Evolutionary conservation across 2,797 vertebrate species (phyloP), one percentile per base, ranked within the genome.

Genomic region (Rousettus madagascariensis): DNA sequence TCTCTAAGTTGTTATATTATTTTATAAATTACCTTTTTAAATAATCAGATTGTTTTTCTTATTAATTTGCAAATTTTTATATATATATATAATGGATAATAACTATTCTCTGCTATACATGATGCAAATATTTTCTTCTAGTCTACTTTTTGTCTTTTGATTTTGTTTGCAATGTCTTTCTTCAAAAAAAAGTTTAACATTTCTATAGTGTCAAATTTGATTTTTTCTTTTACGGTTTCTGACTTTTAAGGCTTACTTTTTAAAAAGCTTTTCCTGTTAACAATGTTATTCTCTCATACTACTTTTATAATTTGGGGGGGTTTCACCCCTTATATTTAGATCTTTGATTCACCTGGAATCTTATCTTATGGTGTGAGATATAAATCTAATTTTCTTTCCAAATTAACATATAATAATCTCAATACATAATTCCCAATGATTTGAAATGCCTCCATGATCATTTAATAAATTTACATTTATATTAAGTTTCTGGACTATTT

Each of bases 201-300:
- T 91, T 96, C 38, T 33, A 74, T 80, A 84, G 5, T 78, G 36
- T 86, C 55, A 86, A 84, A 84, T 93, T 46, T 89, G 49, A 78
- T 93, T 6, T 66, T 82, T 83, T 79, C 59, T 65, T 93, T 66
- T 61, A 61, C 82, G 17, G 53, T 3, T 77, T 85, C 86, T 92
- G 9, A 3, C 24, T 85, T 43, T 80, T 57, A 46, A 74, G 63
- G 36, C 51, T 89, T 59, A 68, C n/a, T 82, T 57, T 28, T 51
- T 51, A 15, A 82, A 66, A 65, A 82, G 20, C 12, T 66, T 38
- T 65, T 12, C 68, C 36, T 69, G 3, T 74, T 94, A 77, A 77
- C n/a, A 66, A 79, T 69, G 9, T 57, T 66, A 71, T 92, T 86
- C 90, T 84, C n/a, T 79, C 53, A 13, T 9, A 55, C 36, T n/a